Percentiles rank a stretch among this genome's conserved stretches.
These are phyloP conservation scores for Acrocephalus arundinaceus DNA, from an alignment of 2,113 vertebrate species.

Conservation along the genomic window DNA sequence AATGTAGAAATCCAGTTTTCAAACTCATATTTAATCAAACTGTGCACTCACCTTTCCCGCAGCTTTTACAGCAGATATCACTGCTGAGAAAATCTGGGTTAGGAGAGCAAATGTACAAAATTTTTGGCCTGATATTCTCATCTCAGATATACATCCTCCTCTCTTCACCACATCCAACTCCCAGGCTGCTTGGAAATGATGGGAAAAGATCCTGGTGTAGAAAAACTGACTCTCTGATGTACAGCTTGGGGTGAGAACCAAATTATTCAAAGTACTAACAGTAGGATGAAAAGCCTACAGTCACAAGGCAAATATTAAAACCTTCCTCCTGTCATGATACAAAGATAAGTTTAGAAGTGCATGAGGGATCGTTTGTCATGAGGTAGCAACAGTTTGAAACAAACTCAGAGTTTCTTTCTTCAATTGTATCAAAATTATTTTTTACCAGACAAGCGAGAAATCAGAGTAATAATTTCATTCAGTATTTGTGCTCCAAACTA, in stretches of 20 bases:
- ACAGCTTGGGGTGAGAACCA: neutral
- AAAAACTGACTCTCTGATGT: neutral
- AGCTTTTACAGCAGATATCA: neutral
- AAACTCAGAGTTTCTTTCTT: neutral
- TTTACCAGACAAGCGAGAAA: neutral
- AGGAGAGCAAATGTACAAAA: neutral
- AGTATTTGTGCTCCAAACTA: neutral
- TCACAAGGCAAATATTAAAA: neutral
- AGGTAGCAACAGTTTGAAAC: neutral
- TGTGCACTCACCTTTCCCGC: neutral
- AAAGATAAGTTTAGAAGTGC: neutral
- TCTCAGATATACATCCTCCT: neutral
- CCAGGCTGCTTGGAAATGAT: neutral
- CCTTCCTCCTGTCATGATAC: neutral
- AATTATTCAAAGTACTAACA: neutral
- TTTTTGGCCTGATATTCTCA: neutral
- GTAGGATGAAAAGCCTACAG: neutral
- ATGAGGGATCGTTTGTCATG: neutral
- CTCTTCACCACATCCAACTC: neutral
- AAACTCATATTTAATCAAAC: neutral
- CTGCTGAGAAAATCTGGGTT: neutral
- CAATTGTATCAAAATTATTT: neutral
- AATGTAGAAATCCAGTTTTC: neutral
- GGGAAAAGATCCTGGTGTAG: neutral
- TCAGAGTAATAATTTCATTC: neutral